Percentiles rank a stretch among this genome's conserved stretches.
Evolutionary conservation across 1,140 invertebrate genomes (phyloP).

Genomic region (Pseudomyrmex cubaensis): DNA sequence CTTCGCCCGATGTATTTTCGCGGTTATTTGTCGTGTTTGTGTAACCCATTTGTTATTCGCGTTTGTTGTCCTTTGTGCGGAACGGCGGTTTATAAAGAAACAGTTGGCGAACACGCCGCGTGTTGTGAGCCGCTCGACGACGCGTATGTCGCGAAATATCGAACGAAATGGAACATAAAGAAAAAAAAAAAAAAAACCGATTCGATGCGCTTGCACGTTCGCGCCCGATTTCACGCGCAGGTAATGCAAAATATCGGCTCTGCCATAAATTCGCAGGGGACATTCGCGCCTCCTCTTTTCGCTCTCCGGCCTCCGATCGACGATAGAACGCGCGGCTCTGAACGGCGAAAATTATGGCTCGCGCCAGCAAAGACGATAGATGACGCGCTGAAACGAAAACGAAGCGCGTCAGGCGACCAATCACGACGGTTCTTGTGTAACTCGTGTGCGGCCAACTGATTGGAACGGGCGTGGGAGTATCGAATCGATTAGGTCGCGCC

Average conservation of each 20-base stretch:
- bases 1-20: not conserved
- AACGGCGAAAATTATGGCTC: slow-evolving; percentile 66
- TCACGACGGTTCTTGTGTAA: slow-evolving; percentile 58
- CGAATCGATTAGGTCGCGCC: slow-evolving; percentile 69
- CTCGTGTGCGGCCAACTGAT: slow-evolving; percentile 57
- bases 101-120: slow-evolving; percentile 13
- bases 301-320: not conserved
- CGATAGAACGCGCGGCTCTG: slow-evolving; percentile 16
- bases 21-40: not conserved
- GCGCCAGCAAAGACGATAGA: slow-evolving; percentile 68
- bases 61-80: not conserved
- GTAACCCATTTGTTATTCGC: not conserved
- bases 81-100: slow-evolving; percentile 17
- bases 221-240: slow-evolving; percentile 39
- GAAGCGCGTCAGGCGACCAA: slow-evolving; percentile 60
- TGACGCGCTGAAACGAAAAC: slow-evolving; percentile 67
- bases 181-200: not conserved
- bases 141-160: not conserved
- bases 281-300: slow-evolving; percentile 25
- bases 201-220: slow-evolving; percentile 15
- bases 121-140: not conserved
- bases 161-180: not conserved
- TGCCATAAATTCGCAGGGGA: slow-evolving; percentile 61
- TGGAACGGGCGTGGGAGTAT: slow-evolving; percentile 71
- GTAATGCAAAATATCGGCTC: slow-evolving; percentile 35